Base-by-base conservation (phyloP, 2,797 vertebrate species). In the Xiphorhynchus erythropygius region DNA sequence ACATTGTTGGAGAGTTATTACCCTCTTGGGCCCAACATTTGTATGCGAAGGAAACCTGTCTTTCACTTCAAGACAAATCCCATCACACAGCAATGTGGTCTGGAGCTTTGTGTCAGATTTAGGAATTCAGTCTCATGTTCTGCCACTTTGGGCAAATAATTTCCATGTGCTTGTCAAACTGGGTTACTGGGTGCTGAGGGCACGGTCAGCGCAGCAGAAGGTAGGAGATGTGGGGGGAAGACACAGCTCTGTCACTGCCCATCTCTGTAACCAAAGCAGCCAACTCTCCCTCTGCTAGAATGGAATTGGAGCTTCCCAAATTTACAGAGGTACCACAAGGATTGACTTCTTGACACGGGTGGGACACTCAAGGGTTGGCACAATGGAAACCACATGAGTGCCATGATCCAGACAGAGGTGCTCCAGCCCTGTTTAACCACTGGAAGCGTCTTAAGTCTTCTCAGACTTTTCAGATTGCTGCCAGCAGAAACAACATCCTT, bases 1-100 rank as follows among this genome's bases (percentile, higher is more conserved):
- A 94, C 93, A 96, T 82, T 96, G 93, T 94, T 91, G 94, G 77
- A 95, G 94, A 97, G 87, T 95, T 97, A 96, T 95, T 96, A 95
- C 85, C 94, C 96, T 96, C 96, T 57, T 74, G 96, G 91, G 95
- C 86, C 80, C 70, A 53, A 67, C 91, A 88, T 94, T 96, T 94
- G 84, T 95, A 86, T 89, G 96, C 21, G 5, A 94, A 96, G 90
- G 94, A 95, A 97, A 96, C 95, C 94, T 96, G 93, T 93, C 95
- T 93, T 92, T 96, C 87, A 91, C 89, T 93, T 94, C 89, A 88
- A 95, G 92, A 95, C 71, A 84, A 94, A 91, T 90, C 79, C 25
- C 15, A 6, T 77, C 5, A 3, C 44, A 3, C 62, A 89, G 93
- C 89, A 52, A 49, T 90, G 92, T 60, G 87, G 89, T 91, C 94